Evolutionary conservation across 2,113 vertebrate genomes (phyloP).

Genomic region (Fulmarus glacialis): DNA sequence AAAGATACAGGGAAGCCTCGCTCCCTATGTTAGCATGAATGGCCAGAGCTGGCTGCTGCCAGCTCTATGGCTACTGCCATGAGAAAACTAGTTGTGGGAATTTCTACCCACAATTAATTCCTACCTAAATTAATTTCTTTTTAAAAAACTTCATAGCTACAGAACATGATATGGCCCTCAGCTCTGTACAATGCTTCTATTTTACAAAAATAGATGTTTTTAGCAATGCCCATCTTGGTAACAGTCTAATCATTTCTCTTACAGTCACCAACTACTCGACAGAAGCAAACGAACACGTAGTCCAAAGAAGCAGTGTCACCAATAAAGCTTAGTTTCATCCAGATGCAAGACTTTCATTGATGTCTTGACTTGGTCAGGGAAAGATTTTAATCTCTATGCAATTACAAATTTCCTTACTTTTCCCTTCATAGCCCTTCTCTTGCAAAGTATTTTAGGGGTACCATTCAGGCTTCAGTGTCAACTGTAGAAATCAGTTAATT

Average conservation of each 20-base stretch:
- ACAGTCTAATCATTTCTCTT: not conserved
- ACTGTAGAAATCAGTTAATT: not conserved
- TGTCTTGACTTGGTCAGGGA: not conserved
- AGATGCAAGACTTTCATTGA: not conserved
- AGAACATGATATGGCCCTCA: not conserved
- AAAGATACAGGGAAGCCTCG: not conserved
- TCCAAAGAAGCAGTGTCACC: not conserved
- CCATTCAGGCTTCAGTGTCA: not conserved
- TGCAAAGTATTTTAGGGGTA: not conserved
- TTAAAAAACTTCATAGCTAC: not conserved
- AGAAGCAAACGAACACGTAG: not conserved
- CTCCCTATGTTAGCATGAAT: rapidly evolving
- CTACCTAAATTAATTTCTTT: not conserved
- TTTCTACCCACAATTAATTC: not conserved
- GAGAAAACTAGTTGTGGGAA: not conserved
- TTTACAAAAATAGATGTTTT: not conserved
- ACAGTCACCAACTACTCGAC: rapidly evolving
- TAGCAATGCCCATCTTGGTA: not conserved
- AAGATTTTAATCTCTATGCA: not conserved
- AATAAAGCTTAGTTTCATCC: not conserved
- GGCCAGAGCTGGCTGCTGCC: not conserved
- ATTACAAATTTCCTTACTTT: not conserved
- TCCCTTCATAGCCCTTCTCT: not conserved
- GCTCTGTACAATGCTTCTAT: not conserved
- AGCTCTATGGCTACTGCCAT: not conserved